Evolutionary conservation across 2,797 vertebrate genomes (phyloP).

Genomic region (Sylvia borin): DNA sequence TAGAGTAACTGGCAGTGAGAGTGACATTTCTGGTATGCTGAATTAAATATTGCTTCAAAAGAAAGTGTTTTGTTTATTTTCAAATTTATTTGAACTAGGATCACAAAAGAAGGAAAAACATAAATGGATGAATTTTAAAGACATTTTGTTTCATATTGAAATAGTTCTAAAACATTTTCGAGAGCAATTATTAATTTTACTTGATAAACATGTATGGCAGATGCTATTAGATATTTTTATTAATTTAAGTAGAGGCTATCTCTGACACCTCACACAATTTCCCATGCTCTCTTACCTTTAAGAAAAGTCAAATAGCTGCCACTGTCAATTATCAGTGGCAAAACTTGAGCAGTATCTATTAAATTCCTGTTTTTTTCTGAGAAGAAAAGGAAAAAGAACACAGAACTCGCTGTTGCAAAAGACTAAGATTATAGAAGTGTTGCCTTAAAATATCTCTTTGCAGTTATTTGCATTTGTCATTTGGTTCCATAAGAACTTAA

Average conservation of each 20-base stretch:
- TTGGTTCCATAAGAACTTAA: neutral
- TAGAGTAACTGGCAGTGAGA: neutral
- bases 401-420: neutral
- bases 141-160: neutral
- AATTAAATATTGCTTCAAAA: conserved; percentile 4
- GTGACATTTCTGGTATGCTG: conserved; percentile 11
- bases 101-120: neutral
- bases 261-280: neutral
- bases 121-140: neutral
- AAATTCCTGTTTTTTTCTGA: neutral
- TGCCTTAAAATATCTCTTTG: neutral
- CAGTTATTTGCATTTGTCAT: neutral
- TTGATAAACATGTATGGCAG: neutral
- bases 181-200: neutral
- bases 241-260: neutral
- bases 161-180: neutral
- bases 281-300: neutral
- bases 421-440: neutral
- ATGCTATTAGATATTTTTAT: neutral
- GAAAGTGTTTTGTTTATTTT: conserved; percentile 9
- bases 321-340: neutral
- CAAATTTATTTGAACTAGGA: neutral
- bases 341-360: neutral
- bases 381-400: neutral
- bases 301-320: neutral